Evolutionary conservation across 1,140 invertebrate genomes (phyloP), one percentile per base, ranked within the genome.

Genomic region (Drosophila sulfurigaster): DNA sequence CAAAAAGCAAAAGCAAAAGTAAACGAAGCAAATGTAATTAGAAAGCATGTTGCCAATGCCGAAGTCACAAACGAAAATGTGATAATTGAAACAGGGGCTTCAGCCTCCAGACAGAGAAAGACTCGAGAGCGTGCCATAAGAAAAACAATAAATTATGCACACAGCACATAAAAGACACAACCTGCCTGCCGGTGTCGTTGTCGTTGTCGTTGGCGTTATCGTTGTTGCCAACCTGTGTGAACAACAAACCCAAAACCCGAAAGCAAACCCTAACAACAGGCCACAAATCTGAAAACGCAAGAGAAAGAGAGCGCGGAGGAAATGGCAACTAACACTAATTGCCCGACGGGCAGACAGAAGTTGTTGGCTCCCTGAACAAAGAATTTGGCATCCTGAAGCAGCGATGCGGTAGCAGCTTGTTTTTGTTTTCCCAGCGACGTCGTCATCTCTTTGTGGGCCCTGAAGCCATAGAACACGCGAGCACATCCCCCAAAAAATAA

Each of bases 141-240:
- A 46, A 66, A 82, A 83, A 79, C 85, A 79, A 88, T 88, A 88
- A 88, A 88, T 88, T 88, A 88, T 88, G 81, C 80, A 89, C 83
- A 69, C 25, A 43, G 54, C 73, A 78, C 80, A 80, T 46, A 75
- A 74, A 88, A 87, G 83, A 88, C 82, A 87, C 82, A 75, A 81
- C 71, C 69, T 73, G 74, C 46, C 76, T 49, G 58, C 46, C 46
- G 46, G 15, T 20, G 16, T 20, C 46, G 46, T n/a, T 3, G 46
- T 20, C 46, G 46, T n/a, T 3, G 16, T 32, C 20, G 41, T 4
- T 45, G 54, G 25, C 16, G 46, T 3, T 20, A 16, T 1, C 46
- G 46, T 8, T 3, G 28, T 51, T 58, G 11, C 51, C 68, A 66
- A 76, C 73, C 66, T 72, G 20, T 25, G 20, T 4, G 73, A 41